Percentiles rank a stretch among this genome's conserved stretches.
Conservation (phyloP, 2,113 vertebrate genomes). For the Colinus virginianus region DNA sequence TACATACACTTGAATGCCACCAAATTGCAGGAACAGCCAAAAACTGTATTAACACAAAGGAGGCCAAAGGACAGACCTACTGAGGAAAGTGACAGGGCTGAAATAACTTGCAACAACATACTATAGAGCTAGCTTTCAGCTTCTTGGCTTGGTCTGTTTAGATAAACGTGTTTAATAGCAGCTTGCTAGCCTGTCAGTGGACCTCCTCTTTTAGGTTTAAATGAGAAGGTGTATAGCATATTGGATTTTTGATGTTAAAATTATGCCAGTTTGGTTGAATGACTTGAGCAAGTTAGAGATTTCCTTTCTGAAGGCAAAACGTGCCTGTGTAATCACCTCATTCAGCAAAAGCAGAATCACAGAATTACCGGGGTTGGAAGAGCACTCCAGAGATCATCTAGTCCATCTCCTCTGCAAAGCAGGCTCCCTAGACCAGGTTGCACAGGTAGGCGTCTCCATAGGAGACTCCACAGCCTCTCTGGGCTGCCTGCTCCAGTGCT, state of each 20-base stretch:
- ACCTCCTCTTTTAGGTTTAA: background rate
- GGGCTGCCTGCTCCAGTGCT: too few relatives aligned
- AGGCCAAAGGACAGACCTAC: background rate
- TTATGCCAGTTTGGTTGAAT: background rate
- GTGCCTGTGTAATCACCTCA: background rate
- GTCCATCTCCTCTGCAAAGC: too few relatives aligned
- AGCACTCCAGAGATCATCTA: too few relatives aligned
- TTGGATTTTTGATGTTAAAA: background rate
- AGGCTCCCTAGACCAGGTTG: too few relatives aligned
- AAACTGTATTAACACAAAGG: background rate
- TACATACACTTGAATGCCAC: background rate
- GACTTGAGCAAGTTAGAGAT: background rate
- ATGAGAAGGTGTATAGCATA: background rate
- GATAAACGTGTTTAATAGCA: background rate
- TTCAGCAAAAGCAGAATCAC: background rate
- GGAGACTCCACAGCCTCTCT: too few relatives aligned
- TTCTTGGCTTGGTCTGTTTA: background rate
- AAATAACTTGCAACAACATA: background rate
- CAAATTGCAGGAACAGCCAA: background rate
- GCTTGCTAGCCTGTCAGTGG: rapidly evolving
- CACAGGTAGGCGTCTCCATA: too few relatives aligned
- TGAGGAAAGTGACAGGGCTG: background rate
- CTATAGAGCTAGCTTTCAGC: background rate
- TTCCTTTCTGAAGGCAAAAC: background rate
- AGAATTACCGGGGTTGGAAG: too few relatives aligned